Evolutionary conservation across 2,888 invertebrate genomes (phyloP), one percentile per base, ranked within the genome.

Genomic region (Syrphus vitripennis): DNA sequence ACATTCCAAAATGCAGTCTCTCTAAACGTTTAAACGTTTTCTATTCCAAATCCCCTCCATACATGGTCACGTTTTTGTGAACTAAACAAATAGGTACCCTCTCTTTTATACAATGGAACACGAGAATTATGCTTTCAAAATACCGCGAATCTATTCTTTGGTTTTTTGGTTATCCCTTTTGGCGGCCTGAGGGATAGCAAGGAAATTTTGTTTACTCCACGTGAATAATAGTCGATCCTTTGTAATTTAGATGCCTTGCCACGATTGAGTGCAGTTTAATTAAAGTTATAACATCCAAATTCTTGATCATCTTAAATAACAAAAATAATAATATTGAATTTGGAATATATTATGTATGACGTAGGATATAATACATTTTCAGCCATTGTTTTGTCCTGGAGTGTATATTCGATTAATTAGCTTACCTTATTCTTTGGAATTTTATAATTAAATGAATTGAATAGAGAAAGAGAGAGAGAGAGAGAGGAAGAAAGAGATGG

Each of bases 401-500:
- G 21, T 4, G 2, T 0, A 4, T 40, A 83, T 67, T 83, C 75
- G 37, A 75, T 80, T 67, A 75, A 84, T 80, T 75, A 80, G 31
- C 59, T 37, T 24, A 19, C 37, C 21, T 16, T 50, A 12, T 45
- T 65, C 29, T n/a, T 67, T 67, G 26, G 72, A 69, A 77, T 81
- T 80, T 84, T 84, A 84, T 81, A 84, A 81, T 84, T 76, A 81
- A 81, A 81, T 45, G 61, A 76, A 72, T 72, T 16, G 24, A 69
- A 48, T 21, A n/a, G 34, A 10, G 0, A n/a, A n/a, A n/a, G n/a
- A n/a, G n/a, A n/a, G n/a, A n/a, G n/a, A n/a, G n/a, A n/a, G n/a
- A n/a, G n/a, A n/a, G n/a, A n/a, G n/a, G n/a, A 16, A 10, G 29
- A 2, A 53, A 14, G 16, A 0, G 29, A 5, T 53, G 21, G 21